Percentiles rank a stretch among this genome's conserved stretches.
phyloP scores from a whole-genome alignment of 2,797 vertebrate species.

The Neosilurus hyrtlii region DNA sequence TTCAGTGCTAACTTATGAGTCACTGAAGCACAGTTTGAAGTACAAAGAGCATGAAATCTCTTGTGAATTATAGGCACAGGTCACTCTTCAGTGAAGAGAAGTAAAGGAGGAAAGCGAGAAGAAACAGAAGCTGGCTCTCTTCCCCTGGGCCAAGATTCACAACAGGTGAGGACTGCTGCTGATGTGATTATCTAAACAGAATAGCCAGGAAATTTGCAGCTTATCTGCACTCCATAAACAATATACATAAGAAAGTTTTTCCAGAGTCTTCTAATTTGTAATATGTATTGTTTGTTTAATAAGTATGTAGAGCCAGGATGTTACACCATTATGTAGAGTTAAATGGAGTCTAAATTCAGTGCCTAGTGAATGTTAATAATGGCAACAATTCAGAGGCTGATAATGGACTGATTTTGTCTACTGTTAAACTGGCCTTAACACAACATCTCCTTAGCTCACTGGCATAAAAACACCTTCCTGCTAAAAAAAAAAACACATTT shows the following conservation, averaged over 20 bases:
- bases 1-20: not conserved
- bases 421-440: not conserved
- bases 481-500: not conserved
- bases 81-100: slow-evolving; percentile 17
- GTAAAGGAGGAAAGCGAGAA: slow-evolving; percentile 33
- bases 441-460: not conserved
- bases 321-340: not conserved
- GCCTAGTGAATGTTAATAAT: not conserved
- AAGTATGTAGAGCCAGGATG: slow-evolving; percentile 15
- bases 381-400: not conserved
- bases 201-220: slow-evolving; percentile 41
- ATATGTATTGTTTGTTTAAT: slow-evolving; percentile 22
- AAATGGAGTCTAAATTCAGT: not conserved
- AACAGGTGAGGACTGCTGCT: slow-evolving; percentile 31
- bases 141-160: slow-evolving; percentile 31
- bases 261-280: slow-evolving; percentile 18
- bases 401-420: not conserved
- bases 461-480: not conserved
- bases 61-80: slow-evolving; percentile 24
- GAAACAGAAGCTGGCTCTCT: slow-evolving; percentile 43
- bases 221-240: slow-evolving; percentile 34
- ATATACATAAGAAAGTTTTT: slow-evolving; percentile 27
- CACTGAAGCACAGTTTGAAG: slow-evolving; percentile 1
- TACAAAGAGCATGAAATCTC: slow-evolving; percentile 25
- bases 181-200: slow-evolving; percentile 47